phyloP scores from a whole-genome alignment of 1,140 invertebrate species.

The Sminthurides bifidus region DNA sequence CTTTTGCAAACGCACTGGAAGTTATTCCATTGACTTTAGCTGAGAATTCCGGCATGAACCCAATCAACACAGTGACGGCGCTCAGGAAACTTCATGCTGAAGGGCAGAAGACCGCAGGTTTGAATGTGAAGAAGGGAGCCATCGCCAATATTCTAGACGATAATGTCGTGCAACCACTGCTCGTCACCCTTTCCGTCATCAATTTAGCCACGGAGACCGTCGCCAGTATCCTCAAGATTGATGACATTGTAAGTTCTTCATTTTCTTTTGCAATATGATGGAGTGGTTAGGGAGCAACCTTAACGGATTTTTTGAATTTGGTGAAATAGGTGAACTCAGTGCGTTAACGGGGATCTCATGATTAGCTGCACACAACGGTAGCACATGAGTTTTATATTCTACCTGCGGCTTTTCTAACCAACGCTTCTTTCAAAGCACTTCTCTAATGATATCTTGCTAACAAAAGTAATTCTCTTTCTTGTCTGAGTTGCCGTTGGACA shows the following conservation, averaged over 20 bases:
- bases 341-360: no score
- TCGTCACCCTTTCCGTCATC: slow-evolving; percentile 88
- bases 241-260: slow-evolving; percentile 66
- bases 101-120: slow-evolving; percentile 71
- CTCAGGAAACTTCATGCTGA: slow-evolving; percentile 84
- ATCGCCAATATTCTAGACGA: slow-evolving; percentile 95
- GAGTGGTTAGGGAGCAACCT: no score
- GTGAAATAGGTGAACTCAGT: no score
- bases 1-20: slow-evolving; percentile 92
- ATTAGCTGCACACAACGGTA: no score
- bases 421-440: no score
- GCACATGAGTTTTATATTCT: no score
- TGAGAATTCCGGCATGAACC: slow-evolving; percentile 99
- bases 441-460: no score
- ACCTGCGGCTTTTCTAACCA: no score
- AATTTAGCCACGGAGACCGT: slow-evolving; percentile 94
- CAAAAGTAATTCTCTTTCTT: no score
- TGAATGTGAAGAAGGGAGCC: slow-evolving; percentile 90
- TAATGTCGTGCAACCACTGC: slow-evolving; percentile 92
- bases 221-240: slow-evolving; percentile 95
- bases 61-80: slow-evolving; percentile 94
- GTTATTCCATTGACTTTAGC: slow-evolving; percentile 94
- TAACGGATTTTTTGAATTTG: no score
- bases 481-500: no score
- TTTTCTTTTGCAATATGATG: background rate